Evolutionary conservation across 1,140 invertebrate genomes (phyloP).

Genomic region (Hypsibius dujardini): DNA sequence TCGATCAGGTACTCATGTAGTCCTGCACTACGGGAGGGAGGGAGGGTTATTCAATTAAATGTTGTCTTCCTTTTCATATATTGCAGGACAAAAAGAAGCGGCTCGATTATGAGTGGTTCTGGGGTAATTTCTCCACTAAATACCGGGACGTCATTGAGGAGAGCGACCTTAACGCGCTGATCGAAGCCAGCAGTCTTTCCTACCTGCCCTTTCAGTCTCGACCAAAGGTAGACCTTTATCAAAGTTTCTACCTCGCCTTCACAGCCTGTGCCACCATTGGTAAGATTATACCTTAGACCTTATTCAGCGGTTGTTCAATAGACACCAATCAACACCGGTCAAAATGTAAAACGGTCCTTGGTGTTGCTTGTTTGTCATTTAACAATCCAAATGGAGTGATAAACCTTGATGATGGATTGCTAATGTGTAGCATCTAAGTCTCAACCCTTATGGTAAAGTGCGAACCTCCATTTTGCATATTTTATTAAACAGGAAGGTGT

Average conservation of each 20-base stretch:
- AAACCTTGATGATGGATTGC: too few species aligned
- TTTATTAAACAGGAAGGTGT: too few species aligned
- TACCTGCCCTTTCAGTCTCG: not conserved
- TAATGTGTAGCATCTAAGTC: too few species aligned
- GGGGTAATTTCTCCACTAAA: not conserved
- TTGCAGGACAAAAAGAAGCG: not conserved
- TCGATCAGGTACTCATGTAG: not conserved
- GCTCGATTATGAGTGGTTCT: not conserved
- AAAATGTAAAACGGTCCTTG: too few species aligned
- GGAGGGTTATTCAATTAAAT: not conserved
- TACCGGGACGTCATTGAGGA: not conserved
- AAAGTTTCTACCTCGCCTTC: conserved; percentile 12
- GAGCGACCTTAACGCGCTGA: not conserved
- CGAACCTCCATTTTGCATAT: too few species aligned
- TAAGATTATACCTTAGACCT: not conserved
- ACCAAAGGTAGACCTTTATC: not conserved
- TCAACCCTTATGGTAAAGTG: too few species aligned
- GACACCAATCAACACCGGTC: too few species aligned
- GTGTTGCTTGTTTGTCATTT: too few species aligned
- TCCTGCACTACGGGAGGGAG: not conserved
- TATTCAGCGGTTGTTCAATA: too few species aligned
- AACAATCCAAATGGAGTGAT: too few species aligned
- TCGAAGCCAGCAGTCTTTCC: not conserved
- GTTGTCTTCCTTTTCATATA: not conserved
- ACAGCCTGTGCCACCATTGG: conserved; percentile 14